Evolutionary conservation across 2,888 invertebrate species (phyloP), one percentile per base, ranked within the genome.

Genomic region (Argyra leucocephala): DNA sequence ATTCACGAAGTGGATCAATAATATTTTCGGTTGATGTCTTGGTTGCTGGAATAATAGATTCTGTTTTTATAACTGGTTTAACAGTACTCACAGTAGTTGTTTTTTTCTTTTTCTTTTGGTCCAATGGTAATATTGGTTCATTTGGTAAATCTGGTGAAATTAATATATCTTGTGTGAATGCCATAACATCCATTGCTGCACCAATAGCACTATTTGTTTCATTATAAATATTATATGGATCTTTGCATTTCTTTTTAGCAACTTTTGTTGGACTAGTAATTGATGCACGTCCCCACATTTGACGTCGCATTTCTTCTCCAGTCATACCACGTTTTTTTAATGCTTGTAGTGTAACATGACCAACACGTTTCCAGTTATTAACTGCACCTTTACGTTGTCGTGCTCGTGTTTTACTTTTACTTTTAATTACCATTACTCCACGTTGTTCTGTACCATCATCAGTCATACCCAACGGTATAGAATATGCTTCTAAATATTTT

Each of bases 391-490:
- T 98, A 68, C 97, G 83, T 80, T 97, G 96, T 74, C 92, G 91
- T 1, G 99, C 99, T 69, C 93, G 85, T 0, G 98, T 98, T 80
- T 97, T 98, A 69, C 89, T 92, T 75, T 96, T 96, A 71, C 92
- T 91, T 81, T 98, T 99, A 78, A 99, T 99, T 65, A 98, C 95
- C 91, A 99, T 94, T 3, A 99, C 92, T 0, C 96, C 98, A 58
- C 96, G 83, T 71, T 91, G 89, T 78, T 94, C 93, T 66, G 88
- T 89, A 1, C 88, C 85, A 76, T 92, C 90, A 70, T 91, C 91
- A 0, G 88, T 87, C 0, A 91, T 90, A 0, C 91, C 92, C 68
- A 97, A 79, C 10, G 91, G 92, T 73, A 98, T 96, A 63, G 96
- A 96, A 81, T 99, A 99, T 73, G 95, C 93, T 78, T 95, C 90